Percentiles rank a stretch among this genome's conserved stretches.
These are phyloP conservation scores for Rostratula benghalensis DNA, from an alignment of 2,113 vertebrate genomes.

Conservation along the genomic window DNA sequence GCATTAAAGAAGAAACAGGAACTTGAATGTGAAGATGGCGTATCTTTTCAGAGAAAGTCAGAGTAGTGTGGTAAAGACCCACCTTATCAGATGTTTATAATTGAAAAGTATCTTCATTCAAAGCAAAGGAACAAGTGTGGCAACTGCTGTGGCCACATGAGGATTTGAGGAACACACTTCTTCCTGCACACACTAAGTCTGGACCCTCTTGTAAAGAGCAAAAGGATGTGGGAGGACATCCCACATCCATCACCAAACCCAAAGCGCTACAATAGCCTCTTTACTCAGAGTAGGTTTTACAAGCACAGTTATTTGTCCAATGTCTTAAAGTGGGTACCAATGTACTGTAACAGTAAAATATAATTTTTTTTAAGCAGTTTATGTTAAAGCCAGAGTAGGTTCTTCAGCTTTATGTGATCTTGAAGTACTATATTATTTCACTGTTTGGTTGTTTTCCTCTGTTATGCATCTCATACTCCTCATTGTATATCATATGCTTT, in stretches of 20 bases:
- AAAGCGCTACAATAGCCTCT: accelerated
- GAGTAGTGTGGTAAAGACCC: neutral
- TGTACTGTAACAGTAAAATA: neutral
- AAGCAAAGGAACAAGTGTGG: neutral
- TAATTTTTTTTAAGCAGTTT: neutral
- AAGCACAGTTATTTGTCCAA: neutral
- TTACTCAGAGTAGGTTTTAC: neutral
- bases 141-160: neutral
- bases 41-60: neutral
- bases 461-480: neutral
- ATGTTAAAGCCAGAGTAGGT: neutral
- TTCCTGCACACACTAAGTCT: neutral
- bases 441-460: neutral
- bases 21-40: accelerated
- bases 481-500: neutral
- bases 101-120: neutral
- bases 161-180: accelerated
- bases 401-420: neutral
- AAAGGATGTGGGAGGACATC: neutral
- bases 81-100: neutral
- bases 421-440: neutral
- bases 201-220: neutral
- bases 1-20: neutral
- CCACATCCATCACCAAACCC: neutral
- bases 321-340: neutral